Evolutionary conservation across 2,888 invertebrate genomes (phyloP).

Genomic region (Sphecodes monilicornis): DNA sequence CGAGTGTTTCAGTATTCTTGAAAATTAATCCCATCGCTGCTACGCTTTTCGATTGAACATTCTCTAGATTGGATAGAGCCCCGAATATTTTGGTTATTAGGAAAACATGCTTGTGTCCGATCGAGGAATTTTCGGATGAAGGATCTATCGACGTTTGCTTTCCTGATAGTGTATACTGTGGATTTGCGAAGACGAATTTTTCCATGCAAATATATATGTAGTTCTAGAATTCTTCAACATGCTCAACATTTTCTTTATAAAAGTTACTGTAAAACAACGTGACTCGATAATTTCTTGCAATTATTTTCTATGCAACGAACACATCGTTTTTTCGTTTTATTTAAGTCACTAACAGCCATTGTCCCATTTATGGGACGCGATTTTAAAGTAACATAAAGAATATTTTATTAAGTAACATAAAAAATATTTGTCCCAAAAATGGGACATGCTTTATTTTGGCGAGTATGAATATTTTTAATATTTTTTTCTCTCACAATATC

Average conservation of each 20-base stretch:
- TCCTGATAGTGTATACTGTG: not conserved
- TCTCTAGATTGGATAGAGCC: not conserved
- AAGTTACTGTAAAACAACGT: not conserved
- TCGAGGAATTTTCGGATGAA: not conserved
- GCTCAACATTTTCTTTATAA: not conserved
- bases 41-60: not conserved
- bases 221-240: too few species aligned
- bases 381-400: too few species aligned
- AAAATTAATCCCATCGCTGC: slow-evolving; percentile 5
- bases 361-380: too few species aligned
- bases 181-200: too few species aligned
- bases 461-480: too few species aligned
- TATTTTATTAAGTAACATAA: too few species aligned
- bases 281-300: not conserved
- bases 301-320: not conserved
- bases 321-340: too few species aligned
- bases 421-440: too few species aligned
- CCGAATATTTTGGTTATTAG: not conserved
- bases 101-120: not conserved
- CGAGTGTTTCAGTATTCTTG: not conserved
- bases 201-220: too few species aligned
- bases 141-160: not conserved
- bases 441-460: too few species aligned
- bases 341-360: too few species aligned
- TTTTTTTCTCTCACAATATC: too few species aligned